A percentile compares a stretch with the other conserved stretches of the same genome.
Evolutionary conservation across 1,140 invertebrate genomes (phyloP).

Genomic region (Meloidogyne floridensis): DNA sequence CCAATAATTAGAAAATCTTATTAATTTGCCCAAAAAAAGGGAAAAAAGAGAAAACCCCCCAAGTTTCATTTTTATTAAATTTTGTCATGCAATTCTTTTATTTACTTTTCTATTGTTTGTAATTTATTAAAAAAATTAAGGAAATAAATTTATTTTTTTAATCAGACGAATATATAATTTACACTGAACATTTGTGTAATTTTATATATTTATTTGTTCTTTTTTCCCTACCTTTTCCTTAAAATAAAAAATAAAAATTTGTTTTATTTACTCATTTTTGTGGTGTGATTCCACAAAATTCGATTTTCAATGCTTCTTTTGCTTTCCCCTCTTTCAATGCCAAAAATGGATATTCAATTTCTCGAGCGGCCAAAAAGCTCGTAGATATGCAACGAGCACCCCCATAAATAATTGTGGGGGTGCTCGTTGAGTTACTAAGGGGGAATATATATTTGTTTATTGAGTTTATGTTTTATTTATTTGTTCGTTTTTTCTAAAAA

Average conservation of each 20-base stretch:
- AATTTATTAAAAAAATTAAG: neutral
- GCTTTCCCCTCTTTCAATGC: neutral
- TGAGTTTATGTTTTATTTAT: conserved; percentile 8
- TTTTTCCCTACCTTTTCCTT: too few relatives aligned
- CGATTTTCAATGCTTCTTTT: neutral
- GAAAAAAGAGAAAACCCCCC: neutral
- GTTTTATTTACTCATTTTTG: neutral
- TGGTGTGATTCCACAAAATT: neutral
- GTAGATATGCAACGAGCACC: too few relatives aligned
- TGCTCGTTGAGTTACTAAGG: neutral
- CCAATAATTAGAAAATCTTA: neutral
- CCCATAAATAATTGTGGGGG: neutral
- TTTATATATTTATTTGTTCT: too few relatives aligned
- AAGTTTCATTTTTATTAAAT: neutral
- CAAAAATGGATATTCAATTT: neutral
- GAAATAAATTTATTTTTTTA: neutral
- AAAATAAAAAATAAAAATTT: too few relatives aligned
- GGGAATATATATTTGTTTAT: neutral
- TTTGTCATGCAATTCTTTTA: neutral
- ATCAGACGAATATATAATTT: neutral
- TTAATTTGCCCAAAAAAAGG: neutral
- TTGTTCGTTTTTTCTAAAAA: neutral
- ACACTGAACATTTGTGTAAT: too few relatives aligned
- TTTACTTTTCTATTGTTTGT: neutral
- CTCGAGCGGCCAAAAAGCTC: neutral